These are phyloP conservation scores for Raja brachyura DNA, from an alignment of 2,113 vertebrate genomes.

Conservation along the genomic window DNA sequence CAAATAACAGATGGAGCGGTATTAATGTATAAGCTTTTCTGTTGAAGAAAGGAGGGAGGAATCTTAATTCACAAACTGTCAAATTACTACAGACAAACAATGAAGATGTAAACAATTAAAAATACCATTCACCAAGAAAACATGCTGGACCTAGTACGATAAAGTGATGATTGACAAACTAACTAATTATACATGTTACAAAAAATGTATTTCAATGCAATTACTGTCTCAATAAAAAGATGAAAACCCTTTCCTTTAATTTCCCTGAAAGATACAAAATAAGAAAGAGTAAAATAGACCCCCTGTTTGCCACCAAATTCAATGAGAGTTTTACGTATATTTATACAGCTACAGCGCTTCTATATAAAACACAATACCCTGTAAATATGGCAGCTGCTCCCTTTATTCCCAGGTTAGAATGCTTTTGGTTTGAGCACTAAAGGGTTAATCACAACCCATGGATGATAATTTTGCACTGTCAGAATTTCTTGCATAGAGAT, in stretches of 20 bases:
- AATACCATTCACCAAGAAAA: neutral
- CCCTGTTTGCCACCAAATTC: neutral
- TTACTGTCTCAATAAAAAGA: neutral
- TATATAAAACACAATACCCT: neutral
- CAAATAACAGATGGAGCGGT: too few species aligned
- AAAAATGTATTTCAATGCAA: neutral
- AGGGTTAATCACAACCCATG: neutral
- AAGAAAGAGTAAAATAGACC: neutral
- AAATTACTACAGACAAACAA: neutral
- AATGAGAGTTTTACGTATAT: neutral
- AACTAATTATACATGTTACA: neutral
- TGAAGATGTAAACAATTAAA: neutral
- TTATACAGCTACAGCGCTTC: neutral
- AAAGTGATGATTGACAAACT: conserved; percentile 20
- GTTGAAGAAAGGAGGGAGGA: too few species aligned
- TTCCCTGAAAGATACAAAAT: neutral
- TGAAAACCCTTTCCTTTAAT: neutral
- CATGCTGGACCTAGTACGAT: neutral
- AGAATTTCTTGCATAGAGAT: too few species aligned
- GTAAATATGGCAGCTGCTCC: neutral
- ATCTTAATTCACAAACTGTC: neutral
- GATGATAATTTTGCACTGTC: neutral
- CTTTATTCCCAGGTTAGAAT: neutral
- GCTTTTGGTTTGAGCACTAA: neutral
- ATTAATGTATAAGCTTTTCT: neutral